phyloP scores from a whole-genome alignment of 1,140 invertebrate genomes.

The Dreissena polymorpha region DNA sequence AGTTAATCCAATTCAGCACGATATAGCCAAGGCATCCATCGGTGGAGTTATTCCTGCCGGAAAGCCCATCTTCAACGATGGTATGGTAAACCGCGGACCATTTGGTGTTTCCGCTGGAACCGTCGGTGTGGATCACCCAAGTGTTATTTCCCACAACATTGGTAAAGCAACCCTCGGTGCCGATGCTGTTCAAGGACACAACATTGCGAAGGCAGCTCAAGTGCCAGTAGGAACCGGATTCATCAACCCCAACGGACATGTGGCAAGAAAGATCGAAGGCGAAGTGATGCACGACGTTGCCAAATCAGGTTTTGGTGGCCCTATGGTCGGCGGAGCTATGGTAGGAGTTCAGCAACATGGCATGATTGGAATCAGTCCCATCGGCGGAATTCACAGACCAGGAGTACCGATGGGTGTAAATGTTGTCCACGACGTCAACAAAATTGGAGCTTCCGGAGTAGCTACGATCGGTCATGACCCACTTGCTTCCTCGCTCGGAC shows the following conservation, averaged over 20 bases:
- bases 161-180: conserved; percentile 5
- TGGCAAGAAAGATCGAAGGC: neutral
- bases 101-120: neutral
- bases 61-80: neutral
- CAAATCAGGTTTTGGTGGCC: neutral
- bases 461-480: conserved; percentile 26
- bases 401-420: neutral
- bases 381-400: neutral
- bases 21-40: conserved; percentile 10
- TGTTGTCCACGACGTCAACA: conserved; percentile 34
- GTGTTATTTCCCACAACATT: conserved; percentile 10
- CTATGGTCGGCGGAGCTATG: no score
- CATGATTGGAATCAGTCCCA: neutral
- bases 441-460: conserved; percentile 16
- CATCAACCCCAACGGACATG: conserved; percentile 8
- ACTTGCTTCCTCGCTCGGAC: conserved; percentile 25
- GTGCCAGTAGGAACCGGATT: conserved; percentile 4
- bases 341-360: no score
- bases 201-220: conserved; percentile 6
- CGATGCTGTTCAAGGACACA: conserved; percentile 25
- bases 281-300: conserved; percentile 6
- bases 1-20: neutral
- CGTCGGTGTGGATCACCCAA: neutral
- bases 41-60: neutral
- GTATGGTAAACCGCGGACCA: neutral